These are phyloP conservation scores for Orchesella flavescens DNA, from an alignment of 2,888 invertebrate species.

Conservation along the genomic window DNA sequence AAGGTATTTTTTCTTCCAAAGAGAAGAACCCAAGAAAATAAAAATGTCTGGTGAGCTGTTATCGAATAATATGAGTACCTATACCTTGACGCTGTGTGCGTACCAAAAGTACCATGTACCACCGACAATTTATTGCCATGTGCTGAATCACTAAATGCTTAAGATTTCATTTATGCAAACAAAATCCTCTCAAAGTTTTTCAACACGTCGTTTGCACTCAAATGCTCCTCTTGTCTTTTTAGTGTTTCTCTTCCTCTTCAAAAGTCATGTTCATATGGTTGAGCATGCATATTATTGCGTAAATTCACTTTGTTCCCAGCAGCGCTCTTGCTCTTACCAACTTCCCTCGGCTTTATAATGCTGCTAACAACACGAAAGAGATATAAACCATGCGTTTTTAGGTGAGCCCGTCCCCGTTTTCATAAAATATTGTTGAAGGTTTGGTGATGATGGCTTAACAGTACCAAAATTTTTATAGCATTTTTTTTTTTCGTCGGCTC, in stretches of 20 bases:
- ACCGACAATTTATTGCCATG: constrained; percentile 27
- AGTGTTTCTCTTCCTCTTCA: neutral
- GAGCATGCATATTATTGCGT: neutral
- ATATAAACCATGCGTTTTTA: no score
- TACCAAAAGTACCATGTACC: neutral
- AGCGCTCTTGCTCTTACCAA: neutral
- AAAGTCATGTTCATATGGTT: neutral
- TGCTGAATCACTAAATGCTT: constrained; percentile 30
- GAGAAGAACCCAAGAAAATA: neutral
- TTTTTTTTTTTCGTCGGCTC: constrained; percentile 31
- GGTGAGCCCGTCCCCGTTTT: constrained; percentile 43
- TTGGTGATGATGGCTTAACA: constrained; percentile 43
- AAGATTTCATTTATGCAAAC: constrained; percentile 32
- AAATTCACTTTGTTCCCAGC: neutral
- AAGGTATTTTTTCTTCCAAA: neutral
- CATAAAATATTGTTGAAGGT: constrained; percentile 51
- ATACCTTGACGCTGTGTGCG: no score
- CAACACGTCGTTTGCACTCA: constrained; percentile 13
- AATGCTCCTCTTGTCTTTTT: constrained; percentile 1
- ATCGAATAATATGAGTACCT: no score
- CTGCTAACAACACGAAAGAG: no score
- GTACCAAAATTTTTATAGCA: neutral
- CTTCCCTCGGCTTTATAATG: neutral
- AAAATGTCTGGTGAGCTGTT: no score
- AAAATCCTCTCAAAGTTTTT: constrained; percentile 24